Percentiles rank a stretch among this genome's conserved stretches.
Evolutionary conservation across 2,888 invertebrate species (phyloP).

Genomic region (Lasiommata megera): DNA sequence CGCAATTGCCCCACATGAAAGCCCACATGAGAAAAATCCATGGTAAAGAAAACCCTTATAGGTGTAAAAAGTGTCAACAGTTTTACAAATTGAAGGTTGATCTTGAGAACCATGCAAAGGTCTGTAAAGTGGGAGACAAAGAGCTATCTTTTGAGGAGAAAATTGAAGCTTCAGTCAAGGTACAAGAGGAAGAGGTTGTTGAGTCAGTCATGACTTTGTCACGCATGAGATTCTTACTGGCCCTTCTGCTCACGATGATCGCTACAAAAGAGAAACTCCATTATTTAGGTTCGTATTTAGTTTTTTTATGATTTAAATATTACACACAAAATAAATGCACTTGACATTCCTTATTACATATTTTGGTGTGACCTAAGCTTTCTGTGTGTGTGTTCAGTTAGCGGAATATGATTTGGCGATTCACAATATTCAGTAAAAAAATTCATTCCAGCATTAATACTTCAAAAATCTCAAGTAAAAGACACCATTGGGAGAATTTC

Average conservation of each 20-base stretch:
- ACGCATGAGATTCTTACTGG: constrained; percentile 89
- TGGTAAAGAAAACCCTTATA: constrained; percentile 88
- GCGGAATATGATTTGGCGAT: constrained; percentile 24
- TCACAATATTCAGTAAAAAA: constrained; percentile 29
- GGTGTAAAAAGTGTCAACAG: constrained; percentile 86
- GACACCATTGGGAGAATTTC: constrained; percentile 61
- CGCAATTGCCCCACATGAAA: constrained; percentile 92
- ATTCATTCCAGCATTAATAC: constrained; percentile 21
- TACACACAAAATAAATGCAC: constrained; percentile 45
- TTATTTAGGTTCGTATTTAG: constrained; percentile 88
- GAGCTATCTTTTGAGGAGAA: constrained; percentile 50
- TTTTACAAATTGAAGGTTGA: constrained; percentile 90
- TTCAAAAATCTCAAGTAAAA: constrained; percentile 46
- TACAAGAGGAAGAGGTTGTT: constrained; percentile 59
- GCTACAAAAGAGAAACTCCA: constrained; percentile 89
- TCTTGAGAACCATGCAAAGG: constrained; percentile 83
- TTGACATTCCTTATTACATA: constrained; percentile 60
- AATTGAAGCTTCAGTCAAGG: constrained; percentile 46
- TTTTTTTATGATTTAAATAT: constrained; percentile 42
- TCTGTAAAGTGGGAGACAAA: constrained; percentile 60
- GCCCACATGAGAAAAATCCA: constrained; percentile 94
- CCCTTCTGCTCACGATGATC: constrained; percentile 90
- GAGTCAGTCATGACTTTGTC: constrained; percentile 84
- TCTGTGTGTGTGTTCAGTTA: constrained; percentile 63
- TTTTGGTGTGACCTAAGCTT: constrained; percentile 65